Base-by-base conservation (phyloP, 2,797 vertebrate species). In the Acrossocheilus fasciatus region DNA sequence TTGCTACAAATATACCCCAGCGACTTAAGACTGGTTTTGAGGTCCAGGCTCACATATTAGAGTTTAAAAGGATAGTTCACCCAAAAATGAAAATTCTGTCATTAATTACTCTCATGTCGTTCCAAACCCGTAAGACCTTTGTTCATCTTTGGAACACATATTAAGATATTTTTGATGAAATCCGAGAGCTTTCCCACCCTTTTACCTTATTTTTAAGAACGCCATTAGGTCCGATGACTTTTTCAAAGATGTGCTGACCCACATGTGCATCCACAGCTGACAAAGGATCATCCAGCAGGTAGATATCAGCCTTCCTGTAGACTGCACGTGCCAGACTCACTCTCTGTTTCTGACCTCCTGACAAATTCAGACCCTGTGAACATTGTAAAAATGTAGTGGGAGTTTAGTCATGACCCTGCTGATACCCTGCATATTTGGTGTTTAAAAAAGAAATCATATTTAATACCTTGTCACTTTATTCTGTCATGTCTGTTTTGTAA, bases 291-390 rank as follows among this genome's bases (percentile, higher is more conserved):
- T 97, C 97, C 1, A 97, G 88, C 8, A 97, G 93, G 92, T 97
- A 97, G 36, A 96, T 45, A 0, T 94, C 89, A 17, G 96, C 93
- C n/a, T 91, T 94, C 86, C 91, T 93, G 91, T 97, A 97, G 82
- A 96, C 92, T 0, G 96, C 96, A 76, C 96, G 94, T 23, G 96
- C 96, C 34, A 97, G 92, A 89, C 87, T 96, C 89, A 97, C 91
- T 64, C 96, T 92, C 91, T 97, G 97, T 90, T 96, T 97, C 93
- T 97, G 96, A 52, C 97, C 96, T 41, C 97, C 96, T 0, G 97
- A 97, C 12, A 97, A 90, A 76, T 94, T 96, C 89, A 97, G 89
- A 30, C 97, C 97, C 96, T 97, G 45, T 4, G 6, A 72, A 57
- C 41, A 82, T 81, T 50, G 30, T 36, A 68, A 34, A 81, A 50